Evolutionary conservation across 1,140 invertebrate genomes (phyloP).

Genomic region (Octopus sinensis): DNA sequence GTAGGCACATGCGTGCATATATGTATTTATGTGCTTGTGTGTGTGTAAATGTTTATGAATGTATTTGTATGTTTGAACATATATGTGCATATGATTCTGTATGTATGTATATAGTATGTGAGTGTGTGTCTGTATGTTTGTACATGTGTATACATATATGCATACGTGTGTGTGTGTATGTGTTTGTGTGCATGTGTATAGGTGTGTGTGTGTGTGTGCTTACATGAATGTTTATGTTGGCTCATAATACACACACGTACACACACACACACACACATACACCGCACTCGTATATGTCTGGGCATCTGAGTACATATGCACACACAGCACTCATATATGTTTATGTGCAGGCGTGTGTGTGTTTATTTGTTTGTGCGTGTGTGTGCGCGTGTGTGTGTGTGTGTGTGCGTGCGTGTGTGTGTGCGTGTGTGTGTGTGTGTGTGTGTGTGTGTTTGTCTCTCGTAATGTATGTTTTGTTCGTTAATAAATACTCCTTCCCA

Average conservation of each 20-base stretch:
- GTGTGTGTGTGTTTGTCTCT: too few relatives aligned
- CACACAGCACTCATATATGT: background rate
- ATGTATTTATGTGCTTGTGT: too few relatives aligned
- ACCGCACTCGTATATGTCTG: background rate
- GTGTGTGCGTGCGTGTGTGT: background rate
- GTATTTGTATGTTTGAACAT: too few relatives aligned
- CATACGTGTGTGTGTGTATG: background rate
- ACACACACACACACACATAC: too few relatives aligned
- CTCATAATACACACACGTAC: too few relatives aligned
- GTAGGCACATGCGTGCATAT: too few relatives aligned
- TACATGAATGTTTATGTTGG: background rate
- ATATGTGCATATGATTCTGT: background rate
- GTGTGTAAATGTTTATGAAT: too few relatives aligned
- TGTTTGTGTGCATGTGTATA: background rate
- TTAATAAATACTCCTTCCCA: too few relatives aligned
- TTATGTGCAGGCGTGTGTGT: background rate
- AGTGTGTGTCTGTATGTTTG: background rate
- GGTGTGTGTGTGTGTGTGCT: background rate
- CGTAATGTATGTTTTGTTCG: too few relatives aligned
- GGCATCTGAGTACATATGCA: background rate
- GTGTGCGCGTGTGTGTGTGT: background rate
- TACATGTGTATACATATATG: background rate
- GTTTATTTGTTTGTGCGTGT: background rate
- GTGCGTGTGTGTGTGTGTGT: background rate
- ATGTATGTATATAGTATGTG: background rate